Evolutionary conservation across 2,113 vertebrate species (phyloP).

Genomic region (Coturnix japonica): DNA sequence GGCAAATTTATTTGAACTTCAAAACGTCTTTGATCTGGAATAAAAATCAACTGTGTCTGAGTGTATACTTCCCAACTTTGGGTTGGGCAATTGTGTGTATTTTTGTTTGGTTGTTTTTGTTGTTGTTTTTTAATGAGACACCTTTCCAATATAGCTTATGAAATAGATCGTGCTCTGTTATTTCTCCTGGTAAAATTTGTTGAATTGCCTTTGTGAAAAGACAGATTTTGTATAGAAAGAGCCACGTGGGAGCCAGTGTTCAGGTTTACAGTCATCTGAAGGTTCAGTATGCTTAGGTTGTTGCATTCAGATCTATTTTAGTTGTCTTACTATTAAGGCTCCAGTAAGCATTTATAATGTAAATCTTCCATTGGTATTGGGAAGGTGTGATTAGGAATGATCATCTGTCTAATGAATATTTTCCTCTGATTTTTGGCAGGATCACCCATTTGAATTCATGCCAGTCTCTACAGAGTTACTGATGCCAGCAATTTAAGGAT

Average conservation of each 20-base stretch:
- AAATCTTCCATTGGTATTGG: constrained; percentile 21
- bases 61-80: constrained; percentile 49
- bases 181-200: constrained; percentile 46
- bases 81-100: constrained; percentile 7
- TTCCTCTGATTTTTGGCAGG: constrained; percentile 79
- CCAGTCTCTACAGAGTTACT: constrained; percentile 63
- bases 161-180: constrained; percentile 56
- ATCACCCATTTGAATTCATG: constrained; percentile 57
- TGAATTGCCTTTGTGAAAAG: constrained; percentile 50
- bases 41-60: constrained; percentile 60
- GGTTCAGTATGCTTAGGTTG: neutral
- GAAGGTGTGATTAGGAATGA: constrained; percentile 69
- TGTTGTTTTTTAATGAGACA: neutral
- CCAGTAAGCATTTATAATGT: constrained; percentile 54
- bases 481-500: constrained; percentile 74
- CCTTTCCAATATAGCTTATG: constrained; percentile 64
- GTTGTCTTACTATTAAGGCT: constrained; percentile 68
- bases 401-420: constrained; percentile 72
- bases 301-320: constrained; percentile 52
- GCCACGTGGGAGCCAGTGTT: constrained; percentile 56
- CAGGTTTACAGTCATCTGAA: constrained; percentile 26
- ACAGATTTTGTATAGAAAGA: constrained; percentile 37
- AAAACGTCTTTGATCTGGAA: constrained; percentile 70
- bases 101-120: neutral
- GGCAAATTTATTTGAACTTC: constrained; percentile 63